Percentiles rank a stretch among this genome's conserved stretches.
phyloP scores from a whole-genome alignment of 2,888 invertebrate genomes.

The Camponotus fellah region DNA sequence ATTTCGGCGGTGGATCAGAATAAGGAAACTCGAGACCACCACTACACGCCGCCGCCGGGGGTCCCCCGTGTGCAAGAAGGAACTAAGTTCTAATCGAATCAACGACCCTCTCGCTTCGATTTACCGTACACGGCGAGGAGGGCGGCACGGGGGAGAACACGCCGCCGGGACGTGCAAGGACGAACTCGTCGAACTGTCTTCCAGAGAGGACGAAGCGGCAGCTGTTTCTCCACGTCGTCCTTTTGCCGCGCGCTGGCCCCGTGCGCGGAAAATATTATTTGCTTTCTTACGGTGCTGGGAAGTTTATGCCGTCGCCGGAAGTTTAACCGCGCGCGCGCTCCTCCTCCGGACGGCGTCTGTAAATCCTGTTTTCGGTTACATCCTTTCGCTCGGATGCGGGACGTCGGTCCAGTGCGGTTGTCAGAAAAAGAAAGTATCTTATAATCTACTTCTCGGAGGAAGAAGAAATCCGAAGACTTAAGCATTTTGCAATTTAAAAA shows the following conservation, averaged over 20 bases:
- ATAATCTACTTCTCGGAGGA: background rate
- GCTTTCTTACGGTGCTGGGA: slow-evolving; percentile 45
- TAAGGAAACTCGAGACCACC: slow-evolving; percentile 66
- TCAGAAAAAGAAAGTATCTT: background rate
- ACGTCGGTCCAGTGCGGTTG: background rate
- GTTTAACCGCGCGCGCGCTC: slow-evolving; percentile 39
- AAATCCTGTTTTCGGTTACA: slow-evolving; percentile 42
- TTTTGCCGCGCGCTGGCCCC: slow-evolving; percentile 15
- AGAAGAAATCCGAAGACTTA: background rate
- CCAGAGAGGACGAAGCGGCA: slow-evolving; percentile 58
- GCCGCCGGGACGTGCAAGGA: slow-evolving; percentile 49
- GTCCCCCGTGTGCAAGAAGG: slow-evolving; percentile 76
- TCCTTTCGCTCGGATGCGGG: background rate
- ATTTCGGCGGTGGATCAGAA: slow-evolving; percentile 45
- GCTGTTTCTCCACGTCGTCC: slow-evolving; percentile 55
- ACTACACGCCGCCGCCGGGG: slow-evolving; percentile 51
- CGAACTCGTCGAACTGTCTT: slow-evolving; percentile 69
- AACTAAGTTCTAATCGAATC: slow-evolving; percentile 81
- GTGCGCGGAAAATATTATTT: slow-evolving; percentile 67
- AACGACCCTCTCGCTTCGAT: slow-evolving; percentile 77
- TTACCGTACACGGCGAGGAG: slow-evolving; percentile 63
- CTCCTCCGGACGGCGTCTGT: slow-evolving; percentile 26
- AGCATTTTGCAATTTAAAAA: background rate
- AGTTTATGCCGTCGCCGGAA: slow-evolving; percentile 51
- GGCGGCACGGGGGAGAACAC: slow-evolving; percentile 4